Evolutionary conservation across 2,888 invertebrate genomes (phyloP), one percentile per base, ranked within the genome.

Genomic region (Dryocosmus kuriphilus): DNA sequence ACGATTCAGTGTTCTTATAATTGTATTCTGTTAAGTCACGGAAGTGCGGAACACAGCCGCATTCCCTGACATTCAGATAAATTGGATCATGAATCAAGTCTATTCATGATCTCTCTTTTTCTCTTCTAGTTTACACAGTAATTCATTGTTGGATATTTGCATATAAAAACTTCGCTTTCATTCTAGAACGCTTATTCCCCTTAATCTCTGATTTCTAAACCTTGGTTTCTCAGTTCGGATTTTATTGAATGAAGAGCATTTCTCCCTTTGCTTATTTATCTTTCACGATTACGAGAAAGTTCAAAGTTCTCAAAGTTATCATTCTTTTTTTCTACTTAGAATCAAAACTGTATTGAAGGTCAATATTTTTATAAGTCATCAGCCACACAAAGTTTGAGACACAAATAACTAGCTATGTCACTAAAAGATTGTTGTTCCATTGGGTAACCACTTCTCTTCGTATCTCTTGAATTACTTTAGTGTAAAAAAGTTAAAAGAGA

Each of bases 261-360:
- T 0, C 16, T 27, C 7, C 27, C 2, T 14, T 60, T 1, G 7
- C 8, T 14, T 65, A n/a, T 22, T 22, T 41, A 41, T 11, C 41
- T 65, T 65, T 38, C 22, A 14, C 16, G 41, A 65, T 65, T 24
- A 41, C 27, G 41, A 41, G 38, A 65, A 65, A 65, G 65, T 65
- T 11, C 65, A 65, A 65, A 65, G 65, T 65, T 65, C 65, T 41
- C 24, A 24, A 63, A 65, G 27, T 41, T 65, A 65, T 65, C 65
- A 41, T 65, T 27, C 22, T 65, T 38, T 41, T 57, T 57, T 57
- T 57, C 6, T 57, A 6, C 14, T 1, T 14, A 60, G 27, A 5
- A 27, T 60, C 1, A 16, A 60, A 60, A 51, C 51, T 61, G 63
- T 63, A 24, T 63, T 61, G 19, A n/a, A 35, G 5, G 11, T 22